Conservation (phyloP, 2,888 invertebrate species). For the Oxytorus armatus region DNA sequence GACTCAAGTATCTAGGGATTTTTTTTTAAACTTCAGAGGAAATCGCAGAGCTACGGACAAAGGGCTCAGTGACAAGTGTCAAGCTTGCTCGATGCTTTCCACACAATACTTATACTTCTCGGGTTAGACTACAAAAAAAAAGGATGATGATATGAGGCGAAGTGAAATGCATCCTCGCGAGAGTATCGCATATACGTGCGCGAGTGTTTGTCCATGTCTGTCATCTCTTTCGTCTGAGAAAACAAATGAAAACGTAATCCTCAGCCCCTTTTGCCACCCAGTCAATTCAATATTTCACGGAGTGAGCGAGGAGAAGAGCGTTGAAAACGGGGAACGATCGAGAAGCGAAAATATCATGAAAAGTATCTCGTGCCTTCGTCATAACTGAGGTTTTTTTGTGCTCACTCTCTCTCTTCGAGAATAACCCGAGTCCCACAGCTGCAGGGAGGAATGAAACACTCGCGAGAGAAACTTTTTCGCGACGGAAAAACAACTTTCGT, state of each 20-base stretch:
- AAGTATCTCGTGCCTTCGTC: slow-evolving; percentile 62
- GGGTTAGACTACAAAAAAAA: slow-evolving; percentile 54
- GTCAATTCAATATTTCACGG: slow-evolving; percentile 71
- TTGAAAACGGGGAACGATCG: slow-evolving; percentile 35
- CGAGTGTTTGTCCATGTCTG: slow-evolving; percentile 43
- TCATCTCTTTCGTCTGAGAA: slow-evolving; percentile 59
- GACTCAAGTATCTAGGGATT: slow-evolving; percentile 7
- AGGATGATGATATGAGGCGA: slow-evolving; percentile 51
- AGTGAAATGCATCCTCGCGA: slow-evolving; percentile 61
- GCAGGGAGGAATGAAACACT: slow-evolving; percentile 42
- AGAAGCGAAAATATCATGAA: slow-evolving; percentile 50
- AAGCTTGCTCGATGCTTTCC: slow-evolving; percentile 52
- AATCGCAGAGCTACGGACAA: slow-evolving; percentile 14
- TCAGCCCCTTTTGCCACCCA: slow-evolving; percentile 25
- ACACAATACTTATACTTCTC: slow-evolving; percentile 34
- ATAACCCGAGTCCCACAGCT: slow-evolving; percentile 15
- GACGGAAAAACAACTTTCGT: slow-evolving; percentile 66
- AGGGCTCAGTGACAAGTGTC: slow-evolving; percentile 54
- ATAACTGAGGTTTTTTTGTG: slow-evolving; percentile 61
- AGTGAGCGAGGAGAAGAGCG: slow-evolving; percentile 50
- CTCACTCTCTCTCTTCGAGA: slow-evolving; percentile 26
- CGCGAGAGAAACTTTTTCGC: slow-evolving; percentile 58
- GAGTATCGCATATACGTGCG: slow-evolving; percentile 15
- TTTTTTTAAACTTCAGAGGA: slow-evolving; percentile 4
- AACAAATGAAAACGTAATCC: slow-evolving; percentile 65